These are phyloP conservation scores for Leptogaster cylindrica DNA, from an alignment of 2,888 invertebrate genomes.

Conservation along the genomic window DNA sequence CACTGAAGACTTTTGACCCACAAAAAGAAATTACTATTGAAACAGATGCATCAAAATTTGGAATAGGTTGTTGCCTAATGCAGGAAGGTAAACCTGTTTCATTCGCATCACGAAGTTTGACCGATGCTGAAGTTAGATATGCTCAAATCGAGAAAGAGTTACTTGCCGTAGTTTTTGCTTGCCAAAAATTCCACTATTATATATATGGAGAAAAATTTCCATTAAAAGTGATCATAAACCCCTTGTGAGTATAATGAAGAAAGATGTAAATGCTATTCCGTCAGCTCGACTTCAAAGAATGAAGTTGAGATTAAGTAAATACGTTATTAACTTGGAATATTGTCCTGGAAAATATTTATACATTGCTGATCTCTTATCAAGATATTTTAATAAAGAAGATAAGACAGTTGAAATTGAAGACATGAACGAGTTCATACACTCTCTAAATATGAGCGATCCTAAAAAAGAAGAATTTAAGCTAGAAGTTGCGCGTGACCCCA, in stretches of 20 bases:
- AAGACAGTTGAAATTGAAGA: slow-evolving; percentile 42
- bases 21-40: background rate
- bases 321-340: slow-evolving; percentile 42
- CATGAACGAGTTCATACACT: slow-evolving; percentile 43
- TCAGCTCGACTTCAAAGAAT: slow-evolving; percentile 44
- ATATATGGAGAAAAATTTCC: slow-evolving; percentile 45
- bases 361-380: slow-evolving; percentile 46
- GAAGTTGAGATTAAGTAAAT: slow-evolving; percentile 46
- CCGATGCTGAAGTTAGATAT: slow-evolving; percentile 48
- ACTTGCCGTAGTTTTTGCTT: slow-evolving; percentile 47
- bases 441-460: slow-evolving; percentile 46
- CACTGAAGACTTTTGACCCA: background rate
- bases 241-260: slow-evolving; percentile 41
- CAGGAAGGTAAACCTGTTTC: slow-evolving; percentile 42
- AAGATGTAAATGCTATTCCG: slow-evolving; percentile 43
- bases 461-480: slow-evolving; percentile 29
- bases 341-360: slow-evolving; percentile 49
- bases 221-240: slow-evolving; percentile 46
- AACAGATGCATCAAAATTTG: slow-evolving; percentile 41
- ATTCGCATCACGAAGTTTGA: slow-evolving; percentile 50
- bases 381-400: slow-evolving; percentile 1
- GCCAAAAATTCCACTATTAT: slow-evolving; percentile 45
- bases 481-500: slow-evolving; percentile 38
- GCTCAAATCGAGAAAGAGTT: slow-evolving; percentile 46
- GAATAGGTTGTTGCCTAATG: slow-evolving; percentile 36